Base-by-base conservation (phyloP, 2,888 invertebrate species). In the Cancer borealis region DNA sequence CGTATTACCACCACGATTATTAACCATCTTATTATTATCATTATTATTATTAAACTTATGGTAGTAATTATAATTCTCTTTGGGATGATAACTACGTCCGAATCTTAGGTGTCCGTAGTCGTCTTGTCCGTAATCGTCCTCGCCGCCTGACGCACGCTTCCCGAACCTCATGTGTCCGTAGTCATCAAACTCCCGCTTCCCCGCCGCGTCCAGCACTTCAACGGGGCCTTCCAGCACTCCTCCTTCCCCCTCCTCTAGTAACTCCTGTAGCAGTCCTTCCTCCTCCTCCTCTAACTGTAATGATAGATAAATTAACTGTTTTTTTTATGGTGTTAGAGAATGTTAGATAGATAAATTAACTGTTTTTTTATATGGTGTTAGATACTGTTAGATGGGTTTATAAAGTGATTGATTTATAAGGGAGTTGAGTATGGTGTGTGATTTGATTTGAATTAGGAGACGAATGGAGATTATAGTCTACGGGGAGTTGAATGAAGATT, bases 51-150 rank as follows among this genome's bases (percentile, higher is more conserved):
- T 54, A 14, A 8, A 0, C 12, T 54, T 8, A 66, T 21, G 17
- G 10, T 66, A 66, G 47, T 46, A 46, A 8, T 88, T 66, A 21
- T 92, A 46, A 79, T 21, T 73, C 14, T 5, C 17, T 1, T 30
- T 21, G 39, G 3, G 84, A 47, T 30, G 46, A 10, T 47, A 45
- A 47, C 96, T 94, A 45, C 96, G 95, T 14, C 96, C 96, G 79
- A 96, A 96, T 66, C 96, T 95, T 96, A 96, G 95, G 92, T 96
- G 96, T 73, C 96, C 96, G 88, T 94, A 94, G 87, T 94, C 94
- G 90, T 94, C 94, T 8, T 79, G 73, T 39, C 39, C 39, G 39
- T 39, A 39, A 17, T 84, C 30, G 84, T 84, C 84, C 14, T 84
- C 84, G 1, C 14, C 17, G 0, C 8, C 14, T 0, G 84, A 14